A percentile compares a stretch with the other conserved stretches of the same genome.
phyloP scores from a whole-genome alignment of 2,113 vertebrate genomes.

The Hippopotamus amphibius region DNA sequence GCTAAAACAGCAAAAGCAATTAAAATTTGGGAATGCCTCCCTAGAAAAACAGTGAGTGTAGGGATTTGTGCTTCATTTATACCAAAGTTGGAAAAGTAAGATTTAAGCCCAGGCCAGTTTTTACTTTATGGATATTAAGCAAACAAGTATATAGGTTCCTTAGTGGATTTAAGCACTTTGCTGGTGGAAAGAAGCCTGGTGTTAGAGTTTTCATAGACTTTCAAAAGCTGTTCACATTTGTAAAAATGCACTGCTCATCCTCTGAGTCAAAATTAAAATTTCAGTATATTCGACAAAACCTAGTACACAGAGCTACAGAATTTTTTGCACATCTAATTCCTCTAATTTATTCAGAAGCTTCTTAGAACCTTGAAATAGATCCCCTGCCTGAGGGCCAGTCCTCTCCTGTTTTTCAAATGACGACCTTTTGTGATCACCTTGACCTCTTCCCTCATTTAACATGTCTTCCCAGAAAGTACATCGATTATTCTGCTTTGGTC shows the following conservation, averaged over 20 bases:
- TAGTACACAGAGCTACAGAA: too few relatives aligned
- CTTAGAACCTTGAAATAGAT: too few relatives aligned
- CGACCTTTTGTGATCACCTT: too few relatives aligned
- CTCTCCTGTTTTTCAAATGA: too few relatives aligned
- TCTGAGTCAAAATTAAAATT: neutral
- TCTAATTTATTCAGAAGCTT: too few relatives aligned
- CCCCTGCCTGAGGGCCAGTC: too few relatives aligned
- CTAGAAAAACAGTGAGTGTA: conserved; percentile 1
- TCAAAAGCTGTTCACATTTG: neutral
- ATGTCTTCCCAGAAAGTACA: too few relatives aligned
- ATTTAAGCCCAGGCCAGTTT: conserved; percentile 1
- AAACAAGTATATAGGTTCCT: conserved; percentile 8
- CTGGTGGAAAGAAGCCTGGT: neutral
- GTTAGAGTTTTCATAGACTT: neutral
- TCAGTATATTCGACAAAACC: too few relatives aligned
- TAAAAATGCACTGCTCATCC: neutral
- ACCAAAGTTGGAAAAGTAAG: conserved; percentile 28
- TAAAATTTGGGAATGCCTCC: conserved; percentile 17
- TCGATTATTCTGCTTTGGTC: too few relatives aligned
- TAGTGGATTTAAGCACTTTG: neutral
- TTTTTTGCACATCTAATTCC: too few relatives aligned
- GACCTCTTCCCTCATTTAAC: too few relatives aligned
- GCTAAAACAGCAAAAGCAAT: conserved; percentile 18
- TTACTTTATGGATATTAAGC: neutral
- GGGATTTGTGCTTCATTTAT: conserved; percentile 37